Evolutionary conservation across 2,888 invertebrate species (phyloP).

Genomic region (Dioctria linearis): DNA sequence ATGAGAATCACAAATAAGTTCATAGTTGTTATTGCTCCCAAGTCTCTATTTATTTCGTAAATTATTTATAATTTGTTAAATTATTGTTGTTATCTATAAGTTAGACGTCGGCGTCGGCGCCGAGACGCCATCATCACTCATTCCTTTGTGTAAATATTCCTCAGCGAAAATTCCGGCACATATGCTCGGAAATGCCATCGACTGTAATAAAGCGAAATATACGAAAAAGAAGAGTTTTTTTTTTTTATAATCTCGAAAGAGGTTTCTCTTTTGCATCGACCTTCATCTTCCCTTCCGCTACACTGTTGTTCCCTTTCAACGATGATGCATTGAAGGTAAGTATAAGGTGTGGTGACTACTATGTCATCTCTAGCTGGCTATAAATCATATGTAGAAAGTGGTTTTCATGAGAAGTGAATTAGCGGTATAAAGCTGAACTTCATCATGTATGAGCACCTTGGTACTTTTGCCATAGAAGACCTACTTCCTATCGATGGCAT

Average conservation of each 20-base stretch:
- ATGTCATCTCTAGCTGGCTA: background rate
- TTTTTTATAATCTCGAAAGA: background rate
- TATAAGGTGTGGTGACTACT: background rate
- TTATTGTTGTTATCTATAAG: constrained; percentile 34
- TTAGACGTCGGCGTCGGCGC: no score
- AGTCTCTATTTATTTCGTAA: constrained; percentile 33
- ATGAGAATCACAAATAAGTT: background rate
- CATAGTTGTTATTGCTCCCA: background rate
- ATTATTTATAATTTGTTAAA: constrained; percentile 37
- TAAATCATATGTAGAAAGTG: constrained; percentile 46
- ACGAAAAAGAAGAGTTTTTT: constrained; percentile 18
- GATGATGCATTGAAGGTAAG: background rate
- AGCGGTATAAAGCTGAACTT: constrained; percentile 1
- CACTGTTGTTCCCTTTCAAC: constrained; percentile 1
- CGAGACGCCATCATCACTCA: background rate
- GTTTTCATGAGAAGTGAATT: constrained; percentile 26
- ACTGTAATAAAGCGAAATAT: constrained; percentile 39
- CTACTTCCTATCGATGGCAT: constrained; percentile 30
- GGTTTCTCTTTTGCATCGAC: constrained; percentile 19
- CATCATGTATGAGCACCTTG: background rate
- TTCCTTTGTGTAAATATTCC: constrained; percentile 36
- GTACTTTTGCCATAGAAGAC: background rate
- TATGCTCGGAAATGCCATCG: constrained; percentile 8
- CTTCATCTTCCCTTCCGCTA: constrained; percentile 21
- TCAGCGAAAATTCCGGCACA: background rate